Base-by-base conservation (phyloP, 2,797 vertebrate genomes). In the Glossophaga mutica region DNA sequence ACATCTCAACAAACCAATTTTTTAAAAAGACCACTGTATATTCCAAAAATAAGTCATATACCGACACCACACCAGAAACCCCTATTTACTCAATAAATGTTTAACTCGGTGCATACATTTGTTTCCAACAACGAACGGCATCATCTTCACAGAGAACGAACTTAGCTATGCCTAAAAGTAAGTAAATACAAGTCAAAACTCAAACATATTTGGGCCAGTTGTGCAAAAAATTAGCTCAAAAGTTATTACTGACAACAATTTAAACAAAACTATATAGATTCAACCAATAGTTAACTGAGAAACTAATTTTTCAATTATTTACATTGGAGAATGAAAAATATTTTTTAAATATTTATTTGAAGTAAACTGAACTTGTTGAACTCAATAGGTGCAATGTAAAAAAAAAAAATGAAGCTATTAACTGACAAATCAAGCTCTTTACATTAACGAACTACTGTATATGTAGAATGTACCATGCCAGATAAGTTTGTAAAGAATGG, bases 251-350 rank as follows among this genome's bases (percentile, higher is more conserved):
- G 37, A 44, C 76, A 93, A 87, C 44, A 88, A 91, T 34, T 83
- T 87, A 93, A 91, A 77, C 67, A 96, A 93, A 86, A 88, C 73
- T 46, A n/a, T 57, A 46, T 29, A 71, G 77, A 48, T 26, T 70
- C 70, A 68, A 37, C 14, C 59, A 91, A 68, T 22, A 93, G 44
- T 55, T 42, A 91, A 48, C 9, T 37, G 6, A 70, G 74, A 94
- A 82, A 57, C 1, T 48, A 65, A 11, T 29, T 78, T 79, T 73
- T 57, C 24, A 39, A 78, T 78, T 77, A 50, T 32, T 89, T 44
- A 59, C 42, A 76, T 67, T 19, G 48, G 48, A 87, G 11, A 90
- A 93, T 14, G 46, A 79, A 85, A 77, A 57, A 68, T 78, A 29
- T 14, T 62, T 82, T 74, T 62, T 59, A 78, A 57, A 67, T 52